Base-by-base conservation (phyloP, 2,797 vertebrate genomes). In the Syngnathus rostellatus region DNA sequence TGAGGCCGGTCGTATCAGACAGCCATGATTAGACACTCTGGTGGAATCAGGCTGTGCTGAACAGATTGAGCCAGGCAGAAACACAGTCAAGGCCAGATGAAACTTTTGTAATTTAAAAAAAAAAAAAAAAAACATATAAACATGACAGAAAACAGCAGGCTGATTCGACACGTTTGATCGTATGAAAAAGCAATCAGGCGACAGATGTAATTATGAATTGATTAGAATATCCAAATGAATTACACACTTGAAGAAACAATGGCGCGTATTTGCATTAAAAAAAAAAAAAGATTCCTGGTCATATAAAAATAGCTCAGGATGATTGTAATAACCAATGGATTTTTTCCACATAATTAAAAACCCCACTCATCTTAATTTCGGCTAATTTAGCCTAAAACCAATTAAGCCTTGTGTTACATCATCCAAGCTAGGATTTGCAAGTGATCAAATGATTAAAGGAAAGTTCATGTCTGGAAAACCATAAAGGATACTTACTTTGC, bases 401-500 rank as follows among this genome's bases (percentile, higher is more conserved):
- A 11, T 46, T 1, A 5, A 45, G 11, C 43, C 45, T 46, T 46
- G 45, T 46, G 45, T 46, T 16, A 46, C 45, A 14, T 17, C 5
- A 5, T 46, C 14, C 17, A 46, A 46, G 45, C 45, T 46, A 16
- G 6, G 45, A 5, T 46, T 46, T 46, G 14, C 5, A 46, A 46
- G 14, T 17, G 45, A 31, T 31, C 3, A 31, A 31, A 31, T 31
- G 31, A 31, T 31, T 31, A 4, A 31, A 4, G 3, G 31, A 31
- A 31, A 31, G 31, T 0, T 31, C 31, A 31, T 31, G 31, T 31
- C 2, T 31, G 31, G 3, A 31, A 31, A 31, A 31, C 31, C 31
- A 31, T 31, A 4, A 31, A 31, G 31, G 31, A 2, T 3, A 37
- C 88, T 82, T 84, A 90, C 90, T 89, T 81, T 88, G 88, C 85